phyloP scores from a whole-genome alignment of 2,797 vertebrate genomes.

The Sebastolobus altivelis region DNA sequence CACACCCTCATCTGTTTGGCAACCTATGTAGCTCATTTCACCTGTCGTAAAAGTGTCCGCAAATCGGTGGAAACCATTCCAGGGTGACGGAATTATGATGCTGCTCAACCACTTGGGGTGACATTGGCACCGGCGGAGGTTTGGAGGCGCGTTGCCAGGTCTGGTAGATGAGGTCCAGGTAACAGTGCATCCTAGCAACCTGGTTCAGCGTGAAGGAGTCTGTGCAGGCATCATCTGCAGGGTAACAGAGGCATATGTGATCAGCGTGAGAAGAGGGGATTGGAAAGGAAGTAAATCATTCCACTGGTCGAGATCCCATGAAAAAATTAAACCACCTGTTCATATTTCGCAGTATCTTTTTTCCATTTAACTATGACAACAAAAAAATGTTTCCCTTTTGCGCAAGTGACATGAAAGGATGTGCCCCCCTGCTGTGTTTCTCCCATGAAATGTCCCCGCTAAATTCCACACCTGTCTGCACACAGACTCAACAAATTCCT shows the following conservation, averaged over 20 bases:
- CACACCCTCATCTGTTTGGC: conserved; percentile 19
- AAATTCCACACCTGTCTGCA: conserved; percentile 62
- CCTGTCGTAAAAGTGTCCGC: conserved; percentile 96
- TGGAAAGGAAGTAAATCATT: conserved; percentile 8
- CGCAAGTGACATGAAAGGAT: conserved; percentile 31
- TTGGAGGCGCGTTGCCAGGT: conserved; percentile 92
- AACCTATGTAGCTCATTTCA: conserved; percentile 82
- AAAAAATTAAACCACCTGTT: conserved; percentile 4
- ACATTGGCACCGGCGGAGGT: conserved; percentile 91
- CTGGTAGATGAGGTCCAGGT: conserved; percentile 97
- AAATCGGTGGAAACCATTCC: conserved; percentile 97
- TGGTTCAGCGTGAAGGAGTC: conserved; percentile 98
- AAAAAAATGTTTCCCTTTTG: conserved; percentile 20
- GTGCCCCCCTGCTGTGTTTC: conserved; percentile 27
- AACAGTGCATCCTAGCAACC: conserved; percentile 98
- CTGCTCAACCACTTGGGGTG: conserved; percentile 93
- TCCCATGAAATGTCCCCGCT: conserved; percentile 45
- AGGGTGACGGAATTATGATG: conserved; percentile 86
- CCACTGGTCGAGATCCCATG: neutral
- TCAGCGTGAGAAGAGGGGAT: neutral
- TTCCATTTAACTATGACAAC: conserved; percentile 7
- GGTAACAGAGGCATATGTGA: conserved; percentile 10
- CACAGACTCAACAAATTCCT: conserved; percentile 53
- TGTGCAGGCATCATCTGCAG: conserved; percentile 94
- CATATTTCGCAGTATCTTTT: neutral